These are phyloP conservation scores for Nycticebus coucang DNA, from an alignment of 2,113 vertebrate genomes.

Conservation along the genomic window DNA sequence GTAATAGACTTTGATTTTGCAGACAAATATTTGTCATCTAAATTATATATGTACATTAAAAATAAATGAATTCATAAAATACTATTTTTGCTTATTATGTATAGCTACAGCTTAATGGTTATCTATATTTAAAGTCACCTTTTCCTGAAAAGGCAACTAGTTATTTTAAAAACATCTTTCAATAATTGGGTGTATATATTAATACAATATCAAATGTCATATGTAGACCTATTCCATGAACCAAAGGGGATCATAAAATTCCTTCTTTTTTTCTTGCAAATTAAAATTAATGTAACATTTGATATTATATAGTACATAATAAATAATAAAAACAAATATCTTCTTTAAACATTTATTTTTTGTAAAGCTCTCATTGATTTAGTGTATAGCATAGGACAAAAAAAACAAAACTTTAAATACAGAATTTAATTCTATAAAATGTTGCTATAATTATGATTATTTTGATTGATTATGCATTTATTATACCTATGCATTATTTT, in stretches of 20 bases:
- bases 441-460: neutral
- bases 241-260: fast-evolving
- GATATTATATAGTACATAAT: neutral
- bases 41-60: neutral
- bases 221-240: neutral
- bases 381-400: neutral
- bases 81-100: neutral
- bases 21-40: neutral
- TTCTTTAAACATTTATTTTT: neutral
- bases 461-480: neutral
- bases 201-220: neutral
- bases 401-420: neutral
- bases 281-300: neutral
- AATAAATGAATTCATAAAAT: neutral
- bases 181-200: neutral
- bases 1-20: neutral
- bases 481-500: neutral
- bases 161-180: neutral
- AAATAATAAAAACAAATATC: neutral
- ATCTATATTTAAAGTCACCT: neutral
- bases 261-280: neutral
- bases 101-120: neutral
- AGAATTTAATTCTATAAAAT: constrained; percentile 2
- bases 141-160: neutral
- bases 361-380: neutral